Conservation (phyloP, 2,888 invertebrate species). For the Parnassius glacialis region DNA sequence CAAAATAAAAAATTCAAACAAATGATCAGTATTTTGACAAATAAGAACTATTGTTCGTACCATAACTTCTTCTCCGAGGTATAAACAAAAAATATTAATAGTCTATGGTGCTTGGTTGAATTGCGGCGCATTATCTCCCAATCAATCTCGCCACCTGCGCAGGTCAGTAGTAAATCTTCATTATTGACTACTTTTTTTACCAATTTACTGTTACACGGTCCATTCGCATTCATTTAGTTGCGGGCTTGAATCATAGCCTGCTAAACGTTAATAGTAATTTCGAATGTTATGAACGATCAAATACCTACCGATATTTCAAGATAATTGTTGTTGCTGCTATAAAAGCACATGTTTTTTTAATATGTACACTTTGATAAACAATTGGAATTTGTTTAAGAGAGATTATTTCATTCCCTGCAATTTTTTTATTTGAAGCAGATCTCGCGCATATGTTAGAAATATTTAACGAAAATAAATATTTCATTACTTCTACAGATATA, state of each 20-base stretch:
- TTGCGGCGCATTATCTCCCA: slow-evolving; percentile 47
- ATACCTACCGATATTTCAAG: slow-evolving; percentile 2
- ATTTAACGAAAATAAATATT: too few relatives aligned
- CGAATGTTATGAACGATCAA: slow-evolving; percentile 36
- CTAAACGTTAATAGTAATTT: slow-evolving; percentile 33
- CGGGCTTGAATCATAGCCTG: slow-evolving; percentile 32
- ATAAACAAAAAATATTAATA: neutral
- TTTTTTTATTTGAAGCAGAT: too few relatives aligned
- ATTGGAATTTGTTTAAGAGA: too few relatives aligned
- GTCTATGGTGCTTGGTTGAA: neutral
- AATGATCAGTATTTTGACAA: too few relatives aligned
- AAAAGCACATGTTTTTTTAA: slow-evolving; percentile 2
- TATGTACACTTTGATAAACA: neutral
- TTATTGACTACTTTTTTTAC: slow-evolving; percentile 61
- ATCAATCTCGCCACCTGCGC: slow-evolving; percentile 65
- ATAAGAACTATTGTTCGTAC: too few relatives aligned
- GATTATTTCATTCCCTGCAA: too few relatives aligned
- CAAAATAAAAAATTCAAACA: too few relatives aligned
- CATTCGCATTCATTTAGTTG: slow-evolving; percentile 35
- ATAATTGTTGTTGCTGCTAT: slow-evolving; percentile 10
- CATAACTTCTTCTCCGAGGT: too few relatives aligned
- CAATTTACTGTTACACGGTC: slow-evolving; percentile 59
- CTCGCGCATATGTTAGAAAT: too few relatives aligned
- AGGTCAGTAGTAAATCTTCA: slow-evolving; percentile 64
- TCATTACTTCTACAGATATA: too few relatives aligned